Base-by-base conservation (phyloP, 2,113 vertebrate species). In the Triplophysa dalaica region DNA sequence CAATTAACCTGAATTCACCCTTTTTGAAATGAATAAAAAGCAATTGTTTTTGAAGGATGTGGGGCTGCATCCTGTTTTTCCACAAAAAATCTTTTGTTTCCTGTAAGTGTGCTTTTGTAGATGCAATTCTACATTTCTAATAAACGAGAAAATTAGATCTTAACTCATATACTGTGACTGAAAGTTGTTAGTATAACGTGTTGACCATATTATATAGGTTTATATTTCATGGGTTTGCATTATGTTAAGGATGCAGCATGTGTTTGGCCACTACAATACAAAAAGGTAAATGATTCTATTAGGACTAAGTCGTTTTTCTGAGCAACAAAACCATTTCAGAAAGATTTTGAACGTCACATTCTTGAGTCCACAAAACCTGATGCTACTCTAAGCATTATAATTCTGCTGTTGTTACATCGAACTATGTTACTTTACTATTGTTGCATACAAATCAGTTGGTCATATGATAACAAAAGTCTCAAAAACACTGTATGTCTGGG, bases 371-470 rank as follows among this genome's bases (percentile, higher is more conserved):
- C 48, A 17, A 19, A 60, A 48, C 21, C 75, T 8, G 3, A 38
- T 1, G 10, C 41, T 60, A 22, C 60, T 38, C 43, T 52, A 21
- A 45, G 67, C 24, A 72, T 63, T 62, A 24, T 45, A 48, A 33
- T n/a, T n/a, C n/a, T n/a, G n/a, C n/a, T n/a, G n/a, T n/a, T n/a
- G n/a, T n/a, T n/a, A n/a, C n/a, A n/a, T n/a, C n/a, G n/a, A n/a
- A n/a, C n/a, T n/a, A n/a, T 3, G 26, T 2, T 3, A 54, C 73
- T 54, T 81, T 56, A 41, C 21, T 29, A 70, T 26, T 3, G 17
- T 13, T 77, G 69, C 69, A 73, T 73, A 78, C 75, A 67, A 77
- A 77, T 80, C 29, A 74, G 12, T 21, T 6, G 9, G 68, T 33
- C 68, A 54, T 43, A 63, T 24, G 26, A 75, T 61, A 43, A 72